phyloP scores from a whole-genome alignment of 2,113 vertebrate species.

The Thinocorus orbignyianus region DNA sequence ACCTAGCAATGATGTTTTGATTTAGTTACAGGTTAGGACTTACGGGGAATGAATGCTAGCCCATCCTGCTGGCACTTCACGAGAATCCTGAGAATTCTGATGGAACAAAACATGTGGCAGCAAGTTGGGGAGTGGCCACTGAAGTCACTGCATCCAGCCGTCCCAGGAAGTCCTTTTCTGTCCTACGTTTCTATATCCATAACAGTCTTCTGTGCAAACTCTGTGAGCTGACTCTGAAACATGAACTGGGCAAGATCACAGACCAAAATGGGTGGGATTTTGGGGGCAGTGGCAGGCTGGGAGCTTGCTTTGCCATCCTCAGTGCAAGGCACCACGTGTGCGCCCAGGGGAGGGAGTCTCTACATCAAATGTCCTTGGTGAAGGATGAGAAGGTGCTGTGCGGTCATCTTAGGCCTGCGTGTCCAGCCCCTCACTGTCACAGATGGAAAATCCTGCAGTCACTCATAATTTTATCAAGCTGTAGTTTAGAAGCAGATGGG shows the following conservation, averaged over 20 bases:
- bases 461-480: background rate
- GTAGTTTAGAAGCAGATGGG: background rate
- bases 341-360: background rate
- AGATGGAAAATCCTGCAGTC: background rate
- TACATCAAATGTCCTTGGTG: background rate
- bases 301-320: background rate
- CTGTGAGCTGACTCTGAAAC: background rate
- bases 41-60: background rate
- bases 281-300: rapidly evolving
- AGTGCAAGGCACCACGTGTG: background rate
- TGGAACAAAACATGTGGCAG: background rate
- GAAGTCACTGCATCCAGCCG: background rate
- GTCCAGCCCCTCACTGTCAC: background rate
- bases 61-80: background rate
- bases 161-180: background rate
- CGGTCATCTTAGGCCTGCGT: background rate
- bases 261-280: background rate
- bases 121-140: background rate
- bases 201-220: background rate
- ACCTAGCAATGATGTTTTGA: background rate
- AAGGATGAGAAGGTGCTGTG: background rate
- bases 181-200: background rate
- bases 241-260: background rate
- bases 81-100: background rate
- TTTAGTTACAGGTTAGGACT: background rate